These are phyloP conservation scores for Ianthella basta DNA, from an alignment of 37 sponge, comb jelly and placozoan species.

Conservation along the genomic window DNA sequence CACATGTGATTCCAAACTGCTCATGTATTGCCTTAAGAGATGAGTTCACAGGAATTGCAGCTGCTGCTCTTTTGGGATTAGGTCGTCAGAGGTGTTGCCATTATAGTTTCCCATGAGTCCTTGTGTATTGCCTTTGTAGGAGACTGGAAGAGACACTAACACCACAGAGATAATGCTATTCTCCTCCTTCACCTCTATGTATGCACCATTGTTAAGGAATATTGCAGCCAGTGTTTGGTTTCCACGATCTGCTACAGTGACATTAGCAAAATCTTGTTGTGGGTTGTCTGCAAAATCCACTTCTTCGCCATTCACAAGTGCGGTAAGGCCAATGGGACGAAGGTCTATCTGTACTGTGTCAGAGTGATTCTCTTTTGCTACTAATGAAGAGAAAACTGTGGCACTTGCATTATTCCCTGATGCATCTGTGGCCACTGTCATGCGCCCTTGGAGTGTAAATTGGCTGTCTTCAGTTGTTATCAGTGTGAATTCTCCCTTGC, in stretches of 20 bases:
- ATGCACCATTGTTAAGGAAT: constrained; percentile 34
- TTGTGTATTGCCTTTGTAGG: constrained; percentile 8
- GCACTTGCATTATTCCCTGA: constrained; percentile 3
- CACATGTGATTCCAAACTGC: constrained; percentile 53
- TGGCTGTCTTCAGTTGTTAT: constrained; percentile 53
- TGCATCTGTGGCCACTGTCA: constrained; percentile 38
- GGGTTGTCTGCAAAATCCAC: neutral
- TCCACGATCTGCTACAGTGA: constrained; percentile 19
- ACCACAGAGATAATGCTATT: constrained; percentile 46
- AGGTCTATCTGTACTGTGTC: constrained; percentile 30
- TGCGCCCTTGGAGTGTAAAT: constrained; percentile 78
- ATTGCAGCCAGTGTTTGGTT: constrained; percentile 16
- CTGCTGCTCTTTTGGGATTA: constrained; percentile 30
- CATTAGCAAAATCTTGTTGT: constrained; percentile 2
- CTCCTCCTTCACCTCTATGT: constrained; percentile 23
- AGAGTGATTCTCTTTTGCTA: constrained; percentile 7
- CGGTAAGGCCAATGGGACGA: neutral
- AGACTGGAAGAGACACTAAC: constrained; percentile 22
- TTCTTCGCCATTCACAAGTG: constrained; percentile 34
- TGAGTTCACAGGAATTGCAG: constrained; percentile 24
- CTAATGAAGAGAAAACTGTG: constrained; percentile 10
- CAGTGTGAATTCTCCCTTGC: constrained; percentile 64
- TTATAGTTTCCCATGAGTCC: constrained; percentile 53
- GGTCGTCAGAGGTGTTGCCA: constrained; percentile 41
- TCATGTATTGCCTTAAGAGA: constrained; percentile 38